These are phyloP conservation scores for Tachysurus fulvidraco DNA, from an alignment of 2,113 vertebrate genomes.

Conservation along the genomic window DNA sequence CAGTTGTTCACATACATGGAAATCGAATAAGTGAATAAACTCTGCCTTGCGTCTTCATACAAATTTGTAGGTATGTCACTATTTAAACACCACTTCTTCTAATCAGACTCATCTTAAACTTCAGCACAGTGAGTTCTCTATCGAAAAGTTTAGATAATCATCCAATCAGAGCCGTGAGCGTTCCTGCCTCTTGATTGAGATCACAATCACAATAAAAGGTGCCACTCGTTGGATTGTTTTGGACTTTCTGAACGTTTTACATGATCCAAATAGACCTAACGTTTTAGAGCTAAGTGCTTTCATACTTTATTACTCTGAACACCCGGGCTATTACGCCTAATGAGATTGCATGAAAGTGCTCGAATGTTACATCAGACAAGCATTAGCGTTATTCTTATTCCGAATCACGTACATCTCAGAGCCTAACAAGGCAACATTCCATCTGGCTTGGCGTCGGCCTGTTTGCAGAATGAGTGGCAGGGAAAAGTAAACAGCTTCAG, in stretches of 20 bases:
- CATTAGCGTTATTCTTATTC: neutral
- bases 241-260: constrained; percentile 1
- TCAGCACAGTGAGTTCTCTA: neutral
- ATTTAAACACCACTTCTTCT: neutral
- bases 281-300: neutral
- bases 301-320: neutral
- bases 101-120: neutral
- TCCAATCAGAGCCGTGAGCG: neutral
- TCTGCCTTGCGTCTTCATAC: neutral
- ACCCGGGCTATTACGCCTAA: neutral
- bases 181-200: neutral
- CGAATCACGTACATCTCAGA: constrained; percentile 9
- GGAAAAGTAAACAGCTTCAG: constrained; percentile 25
- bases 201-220: neutral
- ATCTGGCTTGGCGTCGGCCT: constrained; percentile 5
- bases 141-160: constrained; percentile 5
- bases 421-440: constrained; percentile 27
- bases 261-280: neutral
- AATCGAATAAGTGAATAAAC: neutral
- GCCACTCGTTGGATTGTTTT: neutral
- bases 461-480: constrained; percentile 34
- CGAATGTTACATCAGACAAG: neutral
- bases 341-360: neutral
- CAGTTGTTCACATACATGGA: neutral
- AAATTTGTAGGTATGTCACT: neutral